A percentile compares a stretch with the other conserved stretches of the same genome.
Conservation (phyloP, 2,888 invertebrate genomes). For the Hydrotaea diabolus region DNA sequence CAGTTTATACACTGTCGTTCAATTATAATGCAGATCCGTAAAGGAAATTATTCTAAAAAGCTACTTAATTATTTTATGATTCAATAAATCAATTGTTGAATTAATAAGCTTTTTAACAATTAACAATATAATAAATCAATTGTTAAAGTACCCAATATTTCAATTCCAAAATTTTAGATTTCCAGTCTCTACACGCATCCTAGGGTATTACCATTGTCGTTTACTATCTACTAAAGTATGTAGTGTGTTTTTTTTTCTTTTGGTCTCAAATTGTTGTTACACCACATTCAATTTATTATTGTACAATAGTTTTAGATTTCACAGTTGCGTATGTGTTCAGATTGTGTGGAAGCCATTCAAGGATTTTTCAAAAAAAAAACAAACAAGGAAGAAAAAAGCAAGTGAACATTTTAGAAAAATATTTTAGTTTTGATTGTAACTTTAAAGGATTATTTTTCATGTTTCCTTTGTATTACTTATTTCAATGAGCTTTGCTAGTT, state of each 20-base stretch:
- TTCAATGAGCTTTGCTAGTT: background rate
- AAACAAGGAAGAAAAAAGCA: background rate
- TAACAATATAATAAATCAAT: too few relatives aligned
- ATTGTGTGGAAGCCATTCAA: background rate
- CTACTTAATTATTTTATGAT: too few relatives aligned
- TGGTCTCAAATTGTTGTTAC: background rate
- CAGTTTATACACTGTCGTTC: too few relatives aligned
- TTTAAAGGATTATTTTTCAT: background rate
- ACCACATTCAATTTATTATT: background rate
- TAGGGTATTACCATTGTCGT: background rate
- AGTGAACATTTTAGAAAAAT: background rate
- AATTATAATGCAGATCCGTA: too few relatives aligned
- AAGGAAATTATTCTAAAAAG: too few relatives aligned
- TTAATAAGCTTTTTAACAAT: too few relatives aligned
- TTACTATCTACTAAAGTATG: background rate
- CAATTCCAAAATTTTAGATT: too few relatives aligned
- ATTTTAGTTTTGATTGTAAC: background rate
- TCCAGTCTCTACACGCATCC: too few relatives aligned
- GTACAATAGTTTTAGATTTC: slow-evolving; percentile 2
- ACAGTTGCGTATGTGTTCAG: background rate
- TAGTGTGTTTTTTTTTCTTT: background rate
- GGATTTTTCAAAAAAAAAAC: background rate
- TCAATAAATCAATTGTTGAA: too few relatives aligned
- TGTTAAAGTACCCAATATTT: too few relatives aligned
- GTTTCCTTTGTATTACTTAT: background rate